Evolutionary conservation across 2,888 invertebrate species (phyloP).

Genomic region (Melieria omissa): DNA sequence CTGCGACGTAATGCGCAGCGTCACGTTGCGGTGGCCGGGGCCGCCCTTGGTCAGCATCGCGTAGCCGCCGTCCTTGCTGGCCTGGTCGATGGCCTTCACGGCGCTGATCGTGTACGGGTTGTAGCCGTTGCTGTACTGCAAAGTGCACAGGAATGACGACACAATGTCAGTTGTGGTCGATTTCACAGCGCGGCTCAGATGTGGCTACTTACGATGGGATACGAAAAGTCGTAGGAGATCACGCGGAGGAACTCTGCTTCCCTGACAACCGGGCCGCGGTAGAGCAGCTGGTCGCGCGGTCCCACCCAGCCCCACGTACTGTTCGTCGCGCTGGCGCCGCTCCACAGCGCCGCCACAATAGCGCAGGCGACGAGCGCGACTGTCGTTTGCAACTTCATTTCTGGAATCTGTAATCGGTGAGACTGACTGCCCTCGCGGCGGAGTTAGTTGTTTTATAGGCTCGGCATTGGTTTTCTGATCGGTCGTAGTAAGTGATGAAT

Average conservation of each 20-base stretch:
- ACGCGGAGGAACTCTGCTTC: slow-evolving; percentile 38
- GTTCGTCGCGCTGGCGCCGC: slow-evolving; percentile 42
- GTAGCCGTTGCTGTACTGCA: neutral
- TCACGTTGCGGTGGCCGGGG: slow-evolving; percentile 64
- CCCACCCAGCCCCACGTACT: slow-evolving; percentile 46
- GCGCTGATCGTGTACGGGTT: slow-evolving; percentile 32
- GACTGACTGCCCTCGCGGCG: too few relatives aligned
- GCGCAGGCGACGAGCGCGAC: slow-evolving; percentile 31
- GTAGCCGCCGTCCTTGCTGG: slow-evolving; percentile 60
- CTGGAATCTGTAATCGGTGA: neutral
- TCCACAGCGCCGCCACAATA: slow-evolving; percentile 35
- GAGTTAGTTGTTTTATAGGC: too few relatives aligned
- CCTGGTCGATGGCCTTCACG: slow-evolving; percentile 45
- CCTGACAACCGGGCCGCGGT: slow-evolving; percentile 37
- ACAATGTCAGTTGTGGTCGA: neutral
- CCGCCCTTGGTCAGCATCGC: slow-evolving; percentile 66
- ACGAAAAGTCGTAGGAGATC: neutral
- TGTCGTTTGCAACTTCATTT: slow-evolving; percentile 19
- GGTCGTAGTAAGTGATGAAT: too few relatives aligned
- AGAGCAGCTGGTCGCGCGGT: slow-evolving; percentile 43
- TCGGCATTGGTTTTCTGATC: too few relatives aligned
- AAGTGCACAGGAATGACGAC: neutral
- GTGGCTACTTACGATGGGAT: too few relatives aligned
- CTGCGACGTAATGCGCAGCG: slow-evolving; percentile 67
- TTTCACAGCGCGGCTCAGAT: neutral